These are phyloP conservation scores for Pteruthius melanotis DNA, from an alignment of 2,113 vertebrate species.

Conservation along the genomic window DNA sequence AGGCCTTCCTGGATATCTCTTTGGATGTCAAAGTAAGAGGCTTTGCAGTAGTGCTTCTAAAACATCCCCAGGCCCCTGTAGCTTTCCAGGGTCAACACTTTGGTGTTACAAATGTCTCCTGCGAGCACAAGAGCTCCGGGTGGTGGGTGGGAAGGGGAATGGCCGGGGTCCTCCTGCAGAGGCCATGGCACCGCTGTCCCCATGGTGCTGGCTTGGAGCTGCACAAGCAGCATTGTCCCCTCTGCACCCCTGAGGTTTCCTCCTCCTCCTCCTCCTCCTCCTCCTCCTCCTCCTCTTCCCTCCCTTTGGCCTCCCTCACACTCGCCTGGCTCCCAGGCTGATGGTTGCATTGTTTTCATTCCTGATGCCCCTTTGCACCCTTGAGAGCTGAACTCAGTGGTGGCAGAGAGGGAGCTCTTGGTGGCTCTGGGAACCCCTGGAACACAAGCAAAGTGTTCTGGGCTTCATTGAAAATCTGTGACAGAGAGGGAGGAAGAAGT, in stretches of 20 bases:
- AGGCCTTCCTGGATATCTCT: background rate
- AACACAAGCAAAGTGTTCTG: rapidly evolving
- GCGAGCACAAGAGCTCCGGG: background rate
- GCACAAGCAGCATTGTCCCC: background rate
- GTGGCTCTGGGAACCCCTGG: background rate
- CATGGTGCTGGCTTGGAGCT: background rate
- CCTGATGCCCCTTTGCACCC: background rate
- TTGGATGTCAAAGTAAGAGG: background rate
- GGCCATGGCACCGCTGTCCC: background rate
- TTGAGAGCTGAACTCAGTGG: background rate
- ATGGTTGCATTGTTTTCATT: background rate
- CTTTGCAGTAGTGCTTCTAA: background rate
- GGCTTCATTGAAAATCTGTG: background rate
- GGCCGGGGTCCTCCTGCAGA: background rate
- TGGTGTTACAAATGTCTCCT: background rate
- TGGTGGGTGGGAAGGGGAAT: background rate
- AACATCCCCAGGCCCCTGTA: background rate
- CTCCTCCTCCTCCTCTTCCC: too few species aligned
- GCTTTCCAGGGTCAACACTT: background rate
- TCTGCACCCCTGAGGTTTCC: background rate
- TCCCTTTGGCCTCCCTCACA: background rate
- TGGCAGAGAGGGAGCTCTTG: background rate
- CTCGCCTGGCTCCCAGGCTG: rapidly evolving
- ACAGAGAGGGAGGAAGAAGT: too few species aligned
- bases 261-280: background rate